Base-by-base conservation (phyloP, 2,797 vertebrate genomes). In the Phrynocephalus forsythii region DNA sequence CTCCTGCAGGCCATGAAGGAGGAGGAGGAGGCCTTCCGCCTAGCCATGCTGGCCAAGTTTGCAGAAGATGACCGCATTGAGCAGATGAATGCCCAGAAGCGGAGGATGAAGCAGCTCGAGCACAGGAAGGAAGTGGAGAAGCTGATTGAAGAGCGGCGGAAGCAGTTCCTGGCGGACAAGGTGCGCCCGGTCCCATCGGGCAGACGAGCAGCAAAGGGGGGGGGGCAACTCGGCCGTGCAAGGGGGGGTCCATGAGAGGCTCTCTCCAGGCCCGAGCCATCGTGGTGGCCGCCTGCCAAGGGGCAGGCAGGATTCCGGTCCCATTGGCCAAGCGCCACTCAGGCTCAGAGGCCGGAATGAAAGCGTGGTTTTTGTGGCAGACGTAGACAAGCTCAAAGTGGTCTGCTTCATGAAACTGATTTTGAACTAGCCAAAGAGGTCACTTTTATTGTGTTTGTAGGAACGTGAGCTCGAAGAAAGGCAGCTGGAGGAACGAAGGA, bases 11-110 rank as follows among this genome's bases (percentile, higher is more conserved):
- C 97, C 0, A 91, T 97, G 91, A 97, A 94, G 85, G 97, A 98
- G 11, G 97, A 99, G 87, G 98, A 99, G n/a, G 98, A 96, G 81
- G 88, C 91, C 56, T 97, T 98, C 91, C 96, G 96, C 63, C 96
- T 95, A 73, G 94, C 84, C 20, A 97, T 97, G 96, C 94, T 99
- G 93, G 98, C 96, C 18, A 98, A 98, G 95, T 97, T 98, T 79
- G 98, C 98, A 0, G 98, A 99, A 91, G 98, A 99, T 0, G 98
- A 99, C 88, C 97, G 97, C 20, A 94, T 98, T 3, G 98, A 99
- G 89, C 97, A 98, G 96, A 98, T 99, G 98, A 99, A 98, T 0
- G 97, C 96, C 18, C 98, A 98, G 93, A 98, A 96, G 84, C 96
- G 95, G 1, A 97, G 98, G 79, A 97, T 98, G 98, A 99, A 98